phyloP scores from a whole-genome alignment of 2,888 invertebrate species.

The Ganaspis brasiliensis region DNA sequence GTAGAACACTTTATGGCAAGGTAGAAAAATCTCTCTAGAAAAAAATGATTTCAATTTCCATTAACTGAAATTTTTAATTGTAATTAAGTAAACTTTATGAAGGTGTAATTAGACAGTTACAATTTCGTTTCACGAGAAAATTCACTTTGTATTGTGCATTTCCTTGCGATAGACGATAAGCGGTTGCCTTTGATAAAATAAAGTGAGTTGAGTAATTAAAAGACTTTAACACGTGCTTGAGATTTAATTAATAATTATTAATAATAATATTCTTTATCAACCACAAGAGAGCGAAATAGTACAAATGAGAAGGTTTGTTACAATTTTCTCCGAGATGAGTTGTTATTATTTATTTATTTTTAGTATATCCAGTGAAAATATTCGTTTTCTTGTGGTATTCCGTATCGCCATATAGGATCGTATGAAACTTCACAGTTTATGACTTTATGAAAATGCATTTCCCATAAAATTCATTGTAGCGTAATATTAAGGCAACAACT shows the following conservation, averaged over 20 bases:
- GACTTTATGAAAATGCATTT: slow-evolving; percentile 26
- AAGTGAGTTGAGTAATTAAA: slow-evolving; percentile 9
- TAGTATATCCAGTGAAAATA: slow-evolving; percentile 1
- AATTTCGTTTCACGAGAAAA: slow-evolving; percentile 9
- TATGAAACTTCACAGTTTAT: slow-evolving; percentile 37
- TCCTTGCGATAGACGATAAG: slow-evolving; percentile 35
- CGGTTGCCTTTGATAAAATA: slow-evolving; percentile 22
- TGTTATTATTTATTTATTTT: slow-evolving; percentile 16
- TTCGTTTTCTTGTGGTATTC: slow-evolving; percentile 22
- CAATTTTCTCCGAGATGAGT: not conserved
- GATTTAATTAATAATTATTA: slow-evolving; percentile 5
- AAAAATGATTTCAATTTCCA: not conserved
- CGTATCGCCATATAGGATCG: slow-evolving; percentile 18
- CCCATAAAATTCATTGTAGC: slow-evolving; percentile 24
- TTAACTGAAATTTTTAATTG: slow-evolving; percentile 8
- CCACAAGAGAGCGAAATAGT: not conserved
- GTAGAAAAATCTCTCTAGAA: too few species aligned
- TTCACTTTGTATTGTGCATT: not conserved
- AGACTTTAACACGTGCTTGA: not conserved
- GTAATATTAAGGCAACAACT: slow-evolving; percentile 14
- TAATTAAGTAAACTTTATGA: slow-evolving; percentile 30
- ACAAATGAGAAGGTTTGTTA: not conserved
- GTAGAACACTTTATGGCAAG: too few species aligned
- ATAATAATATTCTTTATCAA: not conserved
- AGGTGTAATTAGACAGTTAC: slow-evolving; percentile 18